Evolutionary conservation across 2,113 vertebrate genomes (phyloP), one percentile per base, ranked within the genome.

Genomic region (Epinephelus fuscoguttatus): DNA sequence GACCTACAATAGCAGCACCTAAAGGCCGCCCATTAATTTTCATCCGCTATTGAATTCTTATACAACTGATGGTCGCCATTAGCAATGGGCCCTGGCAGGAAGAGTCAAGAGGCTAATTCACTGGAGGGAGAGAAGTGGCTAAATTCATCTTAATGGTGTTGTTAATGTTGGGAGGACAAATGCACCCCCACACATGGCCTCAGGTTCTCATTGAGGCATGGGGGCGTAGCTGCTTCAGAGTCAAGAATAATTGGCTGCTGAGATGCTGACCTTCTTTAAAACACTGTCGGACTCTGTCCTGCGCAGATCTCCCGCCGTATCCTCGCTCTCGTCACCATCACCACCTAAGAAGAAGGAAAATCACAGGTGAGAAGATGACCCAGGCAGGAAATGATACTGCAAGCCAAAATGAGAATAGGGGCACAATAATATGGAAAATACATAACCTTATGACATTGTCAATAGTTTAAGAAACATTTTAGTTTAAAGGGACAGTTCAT

Each of bases 281-380:
- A 98, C 95, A 23, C 97, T 96, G 86, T 99, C 98, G 0, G 98
- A 99, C 70, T 98, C 98, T 0, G 98, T 99, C 81, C 98, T 97
- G 85, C 98, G 95, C 57, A 99, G 96, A 79, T 99, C 98, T 73
- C 96, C 96, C 2, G 95, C 95, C 21, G 89, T 81, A 18, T 99
- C 98, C 0, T 98, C 98, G 0, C 92, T 93, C 82, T 99, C 98
- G 19, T 97, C 97, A 92, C 96, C 96, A 0, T 96, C 97, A 73
- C 96, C 96, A 90, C 95, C 98, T 99, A 87, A 85, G 84, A 87
- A 59, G 74, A 84, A 88, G 45, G 2, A 59, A 79, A 63, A 76
- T 70, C 21, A 62, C 62, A 60, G 33, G 42, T 59, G 2, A 66
- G 9, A 8, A 30, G 10, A 64, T 49, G 42, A 87, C 12, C 3